Conservation (phyloP, 2,888 invertebrate species). For the Agonopterix subpropinquella region DNA sequence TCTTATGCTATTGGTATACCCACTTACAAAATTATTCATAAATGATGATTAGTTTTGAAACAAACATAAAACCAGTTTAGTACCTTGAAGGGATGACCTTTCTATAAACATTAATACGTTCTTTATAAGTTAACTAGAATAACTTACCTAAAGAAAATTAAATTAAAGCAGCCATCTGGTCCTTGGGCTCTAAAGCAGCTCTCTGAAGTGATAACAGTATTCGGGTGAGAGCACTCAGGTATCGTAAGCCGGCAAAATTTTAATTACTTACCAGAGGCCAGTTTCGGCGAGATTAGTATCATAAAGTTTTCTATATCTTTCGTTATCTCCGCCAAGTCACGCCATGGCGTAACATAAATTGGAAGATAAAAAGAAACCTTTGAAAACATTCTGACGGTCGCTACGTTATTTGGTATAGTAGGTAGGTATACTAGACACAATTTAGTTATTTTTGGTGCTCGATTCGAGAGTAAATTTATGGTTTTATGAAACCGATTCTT, state of each 20-base stretch:
- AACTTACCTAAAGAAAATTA: conserved; percentile 22
- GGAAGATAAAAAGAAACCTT: background rate
- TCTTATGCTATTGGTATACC: no score
- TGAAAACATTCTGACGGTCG: no score
- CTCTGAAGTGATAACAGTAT: conserved; percentile 6
- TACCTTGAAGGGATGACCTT: no score
- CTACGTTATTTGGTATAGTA: no score
- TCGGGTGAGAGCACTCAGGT: conserved; percentile 10
- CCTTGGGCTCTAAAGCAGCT: background rate
- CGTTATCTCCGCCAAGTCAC: background rate
- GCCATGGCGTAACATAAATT: background rate
- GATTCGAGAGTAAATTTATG: no score
- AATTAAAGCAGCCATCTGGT: conserved; percentile 36
- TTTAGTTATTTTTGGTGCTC: no score
- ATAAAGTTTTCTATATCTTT: background rate
- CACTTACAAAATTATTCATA: no score
- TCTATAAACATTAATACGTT: no score
- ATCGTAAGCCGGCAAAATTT: conserved; percentile 10
- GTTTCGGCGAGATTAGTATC: conserved; percentile 6
- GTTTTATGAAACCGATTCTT: no score
- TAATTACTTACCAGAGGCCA: conserved; percentile 16
- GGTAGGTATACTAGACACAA: no score
- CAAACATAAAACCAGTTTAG: no score
- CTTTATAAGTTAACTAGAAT: conserved; percentile 9
- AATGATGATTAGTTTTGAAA: no score